These are phyloP conservation scores for Epinephelus coioides DNA, from an alignment of 2,797 vertebrate species.

Conservation along the genomic window DNA sequence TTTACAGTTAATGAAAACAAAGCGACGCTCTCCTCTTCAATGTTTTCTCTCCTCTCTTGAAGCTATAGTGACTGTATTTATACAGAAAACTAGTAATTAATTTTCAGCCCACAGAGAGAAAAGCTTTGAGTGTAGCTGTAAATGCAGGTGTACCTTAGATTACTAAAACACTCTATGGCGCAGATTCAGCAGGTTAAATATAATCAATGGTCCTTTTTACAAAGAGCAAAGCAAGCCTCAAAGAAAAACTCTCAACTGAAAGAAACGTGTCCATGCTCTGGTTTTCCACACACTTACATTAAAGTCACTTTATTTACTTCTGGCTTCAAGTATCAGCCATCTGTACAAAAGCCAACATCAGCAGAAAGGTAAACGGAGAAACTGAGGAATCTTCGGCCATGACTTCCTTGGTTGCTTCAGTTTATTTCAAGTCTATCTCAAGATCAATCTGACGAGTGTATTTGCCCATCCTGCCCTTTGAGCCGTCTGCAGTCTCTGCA, in stretches of 20 bases:
- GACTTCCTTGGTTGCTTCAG: neutral
- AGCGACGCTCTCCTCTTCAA: constrained; percentile 28
- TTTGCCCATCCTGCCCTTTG: constrained; percentile 12
- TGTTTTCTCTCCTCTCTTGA: constrained; percentile 29
- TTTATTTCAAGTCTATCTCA: constrained; percentile 20
- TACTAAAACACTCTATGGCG: neutral
- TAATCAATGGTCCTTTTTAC: neutral
- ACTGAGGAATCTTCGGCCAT: neutral
- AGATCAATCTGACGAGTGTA: neutral
- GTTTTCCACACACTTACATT: neutral
- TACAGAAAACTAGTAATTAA: constrained; percentile 31
- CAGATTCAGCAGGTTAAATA: neutral
- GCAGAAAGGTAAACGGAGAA: neutral
- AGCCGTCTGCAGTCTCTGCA: constrained; percentile 29
- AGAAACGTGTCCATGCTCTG: neutral
- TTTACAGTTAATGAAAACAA: constrained; percentile 74
- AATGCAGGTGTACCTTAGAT: neutral
- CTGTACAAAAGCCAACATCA: neutral
- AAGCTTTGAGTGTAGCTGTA: neutral
- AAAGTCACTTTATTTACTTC: neutral
- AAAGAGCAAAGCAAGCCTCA: neutral
- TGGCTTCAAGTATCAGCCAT: constrained; percentile 10
- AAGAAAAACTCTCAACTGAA: neutral
- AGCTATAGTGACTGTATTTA: constrained; percentile 33
- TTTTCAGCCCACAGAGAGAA: constrained; percentile 23